Percentiles rank a stretch among this genome's conserved stretches.
These are phyloP conservation scores for Blera fallax DNA, from an alignment of 2,888 invertebrate genomes.

Conservation along the genomic window DNA sequence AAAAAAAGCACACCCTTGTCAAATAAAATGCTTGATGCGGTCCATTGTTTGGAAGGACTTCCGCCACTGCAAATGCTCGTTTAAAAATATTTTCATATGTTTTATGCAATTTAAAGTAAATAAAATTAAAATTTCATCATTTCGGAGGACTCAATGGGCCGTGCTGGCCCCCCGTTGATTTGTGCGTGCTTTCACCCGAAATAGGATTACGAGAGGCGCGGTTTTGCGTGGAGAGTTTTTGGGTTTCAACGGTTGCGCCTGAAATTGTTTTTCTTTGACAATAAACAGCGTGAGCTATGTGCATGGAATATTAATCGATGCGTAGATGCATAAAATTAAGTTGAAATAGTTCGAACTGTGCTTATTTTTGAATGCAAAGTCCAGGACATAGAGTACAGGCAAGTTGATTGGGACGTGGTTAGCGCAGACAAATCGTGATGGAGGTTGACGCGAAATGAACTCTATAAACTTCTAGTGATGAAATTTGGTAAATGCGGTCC, in stretches of 20 bases:
- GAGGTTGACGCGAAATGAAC: too few species aligned
- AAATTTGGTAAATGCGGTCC: too few species aligned
- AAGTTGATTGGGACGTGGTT: not conserved
- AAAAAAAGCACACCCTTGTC: conserved; percentile 28
- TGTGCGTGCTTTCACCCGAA: conserved; percentile 4
- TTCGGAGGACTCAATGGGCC: not conserved
- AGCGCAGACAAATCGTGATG: not conserved
- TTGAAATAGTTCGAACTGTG: conserved; percentile 32
- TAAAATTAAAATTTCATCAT: conserved; percentile 63
- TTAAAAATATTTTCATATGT: conserved; percentile 38
- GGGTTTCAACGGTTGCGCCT: not conserved
- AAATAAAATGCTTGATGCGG: conserved; percentile 14
- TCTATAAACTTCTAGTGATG: too few species aligned
- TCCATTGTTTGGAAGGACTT: conserved; percentile 43
- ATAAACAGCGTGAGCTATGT: conserved; percentile 36
- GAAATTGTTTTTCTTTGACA: conserved; percentile 50
- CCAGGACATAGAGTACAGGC: not conserved
- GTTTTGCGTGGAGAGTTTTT: not conserved
- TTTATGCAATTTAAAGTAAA: conserved; percentile 53
- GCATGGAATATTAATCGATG: conserved; percentile 40
- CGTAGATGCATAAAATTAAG: conserved; percentile 50
- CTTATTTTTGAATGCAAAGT: not conserved
- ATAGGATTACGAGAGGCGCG: conserved; percentile 20
- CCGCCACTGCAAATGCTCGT: conserved; percentile 22
- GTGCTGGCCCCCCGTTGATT: not conserved